These are phyloP conservation scores for Dinothrombium tinctorium DNA, from an alignment of 1,140 invertebrate genomes.

Conservation along the genomic window DNA sequence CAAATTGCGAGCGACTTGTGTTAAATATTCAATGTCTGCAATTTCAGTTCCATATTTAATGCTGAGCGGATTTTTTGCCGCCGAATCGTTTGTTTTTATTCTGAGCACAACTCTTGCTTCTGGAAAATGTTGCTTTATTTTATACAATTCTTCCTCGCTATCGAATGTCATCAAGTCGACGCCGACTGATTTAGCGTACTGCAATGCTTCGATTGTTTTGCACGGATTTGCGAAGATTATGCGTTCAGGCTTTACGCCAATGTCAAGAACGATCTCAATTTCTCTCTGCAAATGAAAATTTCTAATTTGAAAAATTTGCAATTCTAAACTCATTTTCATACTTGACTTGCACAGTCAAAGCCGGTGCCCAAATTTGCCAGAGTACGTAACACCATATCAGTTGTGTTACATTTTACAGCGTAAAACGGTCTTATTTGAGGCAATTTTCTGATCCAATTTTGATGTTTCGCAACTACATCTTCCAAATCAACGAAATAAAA, in stretches of 20 bases:
- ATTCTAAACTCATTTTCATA: no score
- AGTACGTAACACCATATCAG: conserved; percentile 47
- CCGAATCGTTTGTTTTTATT: conserved; percentile 66
- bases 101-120: conserved; percentile 63
- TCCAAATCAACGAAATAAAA: conserved; percentile 81
- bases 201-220: conserved; percentile 76
- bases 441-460: conserved; percentile 54
- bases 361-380: conserved; percentile 59
- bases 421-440: conserved; percentile 81
- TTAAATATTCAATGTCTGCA: conserved; percentile 45
- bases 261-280: conserved; percentile 53
- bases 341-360: conserved; percentile 93
- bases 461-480: conserved; percentile 59
- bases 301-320: neutral
- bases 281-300: conserved; percentile 48
- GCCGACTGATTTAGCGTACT: conserved; percentile 46
- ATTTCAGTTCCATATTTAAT: conserved; percentile 88
- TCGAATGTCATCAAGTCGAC: conserved; percentile 84
- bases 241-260: conserved; percentile 48
- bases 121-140: conserved; percentile 60
- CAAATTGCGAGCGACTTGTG: conserved; percentile 44
- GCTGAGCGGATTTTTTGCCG: conserved; percentile 65
- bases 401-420: conserved; percentile 82
- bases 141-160: conserved; percentile 74
- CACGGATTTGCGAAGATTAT: conserved; percentile 97